phyloP scores from a whole-genome alignment of 2,888 invertebrate species.

The Drosophila cracens region DNA sequence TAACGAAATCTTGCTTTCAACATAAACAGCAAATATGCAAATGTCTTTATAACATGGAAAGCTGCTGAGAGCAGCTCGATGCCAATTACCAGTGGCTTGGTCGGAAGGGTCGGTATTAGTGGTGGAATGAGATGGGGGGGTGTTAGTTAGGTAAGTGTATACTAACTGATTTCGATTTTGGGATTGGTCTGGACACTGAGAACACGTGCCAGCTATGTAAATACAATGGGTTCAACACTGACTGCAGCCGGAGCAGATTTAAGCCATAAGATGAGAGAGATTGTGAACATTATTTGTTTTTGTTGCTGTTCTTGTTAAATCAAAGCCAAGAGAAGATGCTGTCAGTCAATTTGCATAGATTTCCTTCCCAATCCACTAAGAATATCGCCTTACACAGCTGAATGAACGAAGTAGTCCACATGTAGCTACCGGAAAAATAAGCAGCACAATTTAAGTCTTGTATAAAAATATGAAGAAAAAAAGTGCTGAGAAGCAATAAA shows the following conservation, averaged over 20 bases:
- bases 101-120: background rate
- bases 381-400: conserved; percentile 18
- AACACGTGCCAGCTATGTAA: conserved; percentile 31
- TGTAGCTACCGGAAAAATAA: background rate
- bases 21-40: conserved; percentile 78
- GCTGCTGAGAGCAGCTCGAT: conserved; percentile 53
- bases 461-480: background rate
- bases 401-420: background rate
- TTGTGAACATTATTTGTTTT: conserved; percentile 5
- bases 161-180: conserved; percentile 12
- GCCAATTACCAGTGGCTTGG: conserved; percentile 26
- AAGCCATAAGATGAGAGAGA: background rate
- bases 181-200: conserved; percentile 6
- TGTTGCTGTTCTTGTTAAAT: conserved; percentile 21
- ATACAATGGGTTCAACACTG: conserved; percentile 18
- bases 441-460: background rate
- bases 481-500: background rate
- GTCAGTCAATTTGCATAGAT: conserved; percentile 64
- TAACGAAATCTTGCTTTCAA: conserved; percentile 79
- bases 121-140: background rate
- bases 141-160: background rate
- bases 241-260: conserved; percentile 8
- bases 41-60: conserved; percentile 69
- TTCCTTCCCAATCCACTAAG: conserved; percentile 17
- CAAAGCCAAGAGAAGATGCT: conserved; percentile 51